A percentile compares a stretch with the other conserved stretches of the same genome.
These are phyloP conservation scores for Aporophyla nigra DNA, from an alignment of 2,888 invertebrate genomes.

Conservation along the genomic window DNA sequence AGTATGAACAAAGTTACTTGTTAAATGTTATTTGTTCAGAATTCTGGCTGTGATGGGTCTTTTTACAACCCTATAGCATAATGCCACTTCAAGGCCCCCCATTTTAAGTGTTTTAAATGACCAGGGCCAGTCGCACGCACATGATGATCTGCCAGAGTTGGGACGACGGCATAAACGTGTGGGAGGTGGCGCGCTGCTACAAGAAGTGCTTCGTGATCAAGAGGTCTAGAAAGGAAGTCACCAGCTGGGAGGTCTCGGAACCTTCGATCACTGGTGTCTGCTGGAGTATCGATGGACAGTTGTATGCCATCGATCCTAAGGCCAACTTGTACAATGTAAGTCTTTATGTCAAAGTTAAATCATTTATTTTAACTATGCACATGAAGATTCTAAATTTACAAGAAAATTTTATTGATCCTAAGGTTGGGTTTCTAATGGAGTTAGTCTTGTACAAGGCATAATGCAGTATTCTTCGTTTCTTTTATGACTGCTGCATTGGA, in stretches of 20 bases:
- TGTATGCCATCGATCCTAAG: constrained; percentile 82
- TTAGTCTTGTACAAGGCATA: background rate
- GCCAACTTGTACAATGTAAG: constrained; percentile 84
- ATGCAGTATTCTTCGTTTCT: background rate
- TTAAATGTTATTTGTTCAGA: too few relatives aligned
- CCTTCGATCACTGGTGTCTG: constrained; percentile 78
- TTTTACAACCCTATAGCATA: background rate
- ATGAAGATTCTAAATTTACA: background rate
- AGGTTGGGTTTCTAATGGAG: too few relatives aligned
- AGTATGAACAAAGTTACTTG: too few relatives aligned
- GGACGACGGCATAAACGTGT: constrained; percentile 84
- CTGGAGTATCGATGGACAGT: constrained; percentile 84
- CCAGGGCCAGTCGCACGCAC: constrained; percentile 84
- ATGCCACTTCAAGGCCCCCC: background rate
- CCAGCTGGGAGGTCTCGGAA: constrained; percentile 79
- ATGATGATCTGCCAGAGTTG: constrained; percentile 85
- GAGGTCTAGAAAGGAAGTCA: constrained; percentile 76
- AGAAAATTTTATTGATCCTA: background rate
- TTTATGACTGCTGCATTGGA: background rate
- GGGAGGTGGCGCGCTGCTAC: constrained; percentile 88
- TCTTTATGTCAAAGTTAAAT: background rate
- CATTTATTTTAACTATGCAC: background rate
- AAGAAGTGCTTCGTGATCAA: constrained; percentile 82
- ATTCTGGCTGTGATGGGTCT: background rate
- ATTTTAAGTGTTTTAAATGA: background rate